These are phyloP conservation scores for Pteruthius melanotis DNA, from an alignment of 2,113 vertebrate species.

Conservation along the genomic window DNA sequence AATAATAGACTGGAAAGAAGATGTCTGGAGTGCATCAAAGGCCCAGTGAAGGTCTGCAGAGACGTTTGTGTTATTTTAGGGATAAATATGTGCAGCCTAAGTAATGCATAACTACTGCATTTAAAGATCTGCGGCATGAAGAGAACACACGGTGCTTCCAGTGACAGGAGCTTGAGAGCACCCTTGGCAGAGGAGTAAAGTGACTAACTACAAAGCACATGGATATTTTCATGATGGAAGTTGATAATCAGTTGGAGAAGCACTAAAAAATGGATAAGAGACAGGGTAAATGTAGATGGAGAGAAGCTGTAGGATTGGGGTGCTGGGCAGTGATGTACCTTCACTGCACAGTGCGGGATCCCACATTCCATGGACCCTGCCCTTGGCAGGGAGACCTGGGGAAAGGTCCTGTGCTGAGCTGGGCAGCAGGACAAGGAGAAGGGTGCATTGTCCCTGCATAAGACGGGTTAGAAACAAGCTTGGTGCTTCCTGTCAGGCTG, in stretches of 20 bases:
- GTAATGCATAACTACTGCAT: background rate
- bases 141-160: background rate
- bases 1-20: conserved; percentile 6
- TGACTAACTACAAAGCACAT: background rate
- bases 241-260: background rate
- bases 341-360: accelerated
- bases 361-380: background rate
- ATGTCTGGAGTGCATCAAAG: conserved; percentile 52
- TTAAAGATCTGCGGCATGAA: conserved; percentile 19
- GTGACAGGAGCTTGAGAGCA: conserved; percentile 3
- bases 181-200: conserved; percentile 31
- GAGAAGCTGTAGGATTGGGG: background rate
- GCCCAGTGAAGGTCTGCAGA: conserved; percentile 24
- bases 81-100: conserved; percentile 25
- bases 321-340: background rate
- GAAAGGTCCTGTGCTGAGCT: background rate
- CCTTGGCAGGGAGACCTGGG: accelerated
- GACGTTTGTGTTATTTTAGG: conserved; percentile 1
- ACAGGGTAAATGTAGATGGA: background rate
- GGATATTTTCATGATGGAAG: background rate
- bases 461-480: background rate
- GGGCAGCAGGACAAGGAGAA: background rate
- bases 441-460: accelerated
- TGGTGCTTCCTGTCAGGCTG: background rate
- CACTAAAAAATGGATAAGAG: background rate